Evolutionary conservation across 2,888 invertebrate species (phyloP).

Genomic region (Cataglyphis albicans): DNA sequence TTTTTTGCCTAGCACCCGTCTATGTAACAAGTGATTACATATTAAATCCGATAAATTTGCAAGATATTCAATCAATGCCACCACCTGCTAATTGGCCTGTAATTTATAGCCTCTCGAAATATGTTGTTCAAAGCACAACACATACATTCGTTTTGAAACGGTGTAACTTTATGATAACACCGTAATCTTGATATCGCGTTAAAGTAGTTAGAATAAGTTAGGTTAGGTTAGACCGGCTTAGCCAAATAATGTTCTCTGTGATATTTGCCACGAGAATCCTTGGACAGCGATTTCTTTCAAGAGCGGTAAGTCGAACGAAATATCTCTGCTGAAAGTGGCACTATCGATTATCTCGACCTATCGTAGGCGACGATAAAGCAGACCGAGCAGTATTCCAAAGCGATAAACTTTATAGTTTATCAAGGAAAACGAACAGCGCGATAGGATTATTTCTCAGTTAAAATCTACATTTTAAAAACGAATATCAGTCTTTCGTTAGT

Average conservation of each 20-base stretch:
- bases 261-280: slow-evolving; percentile 29
- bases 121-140: slow-evolving; percentile 1
- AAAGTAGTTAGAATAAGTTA: neutral
- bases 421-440: slow-evolving; percentile 47
- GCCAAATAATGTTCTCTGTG: slow-evolving; percentile 6
- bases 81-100: neutral
- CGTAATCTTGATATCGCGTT: slow-evolving; percentile 15
- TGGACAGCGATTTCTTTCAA: slow-evolving; percentile 24
- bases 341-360: slow-evolving; percentile 54
- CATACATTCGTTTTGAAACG: slow-evolving; percentile 3
- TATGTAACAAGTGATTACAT: neutral
- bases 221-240: neutral
- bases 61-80: slow-evolving; percentile 1
- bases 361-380: slow-evolving; percentile 58
- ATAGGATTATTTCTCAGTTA: slow-evolving; percentile 45
- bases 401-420: slow-evolving; percentile 69
- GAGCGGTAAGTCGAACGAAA: slow-evolving; percentile 30
- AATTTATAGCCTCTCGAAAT: slow-evolving; percentile 14
- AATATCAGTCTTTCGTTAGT: neutral
- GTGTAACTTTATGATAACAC: slow-evolving; percentile 1
- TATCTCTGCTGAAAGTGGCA: slow-evolving; percentile 39
- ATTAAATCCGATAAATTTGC: slow-evolving; percentile 38
- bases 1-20: slow-evolving; percentile 7
- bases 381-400: slow-evolving; percentile 20
- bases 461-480: neutral